Evolutionary conservation across 2,113 vertebrate genomes (phyloP).

Genomic region (Prunella himalayana): DNA sequence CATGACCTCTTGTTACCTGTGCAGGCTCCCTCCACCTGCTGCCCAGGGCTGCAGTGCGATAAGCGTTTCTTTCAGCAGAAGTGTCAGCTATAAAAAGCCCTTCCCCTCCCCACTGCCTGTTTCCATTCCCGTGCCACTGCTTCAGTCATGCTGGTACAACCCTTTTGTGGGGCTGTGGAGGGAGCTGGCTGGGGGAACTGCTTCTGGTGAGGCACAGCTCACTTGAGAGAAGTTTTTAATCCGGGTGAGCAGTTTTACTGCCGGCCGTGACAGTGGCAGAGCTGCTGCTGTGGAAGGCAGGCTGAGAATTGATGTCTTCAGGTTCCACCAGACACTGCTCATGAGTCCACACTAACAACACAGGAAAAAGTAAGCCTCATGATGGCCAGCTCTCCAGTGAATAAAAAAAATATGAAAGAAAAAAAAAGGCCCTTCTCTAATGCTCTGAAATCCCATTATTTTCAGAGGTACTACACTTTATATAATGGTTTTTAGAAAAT

Average conservation of each 20-base stretch:
- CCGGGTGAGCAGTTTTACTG: neutral
- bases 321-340: neutral
- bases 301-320: neutral
- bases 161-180: neutral
- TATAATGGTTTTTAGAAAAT: neutral
- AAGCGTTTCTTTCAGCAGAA: slow-evolving; percentile 38
- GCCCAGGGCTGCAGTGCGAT: neutral
- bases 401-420: neutral
- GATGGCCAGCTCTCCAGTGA: neutral
- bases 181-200: neutral
- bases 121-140: neutral
- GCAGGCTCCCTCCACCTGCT: slow-evolving; percentile 40
- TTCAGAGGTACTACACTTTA: neutral
- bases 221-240: neutral
- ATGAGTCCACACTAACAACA: neutral
- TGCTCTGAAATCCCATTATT: neutral
- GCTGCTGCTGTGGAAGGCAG: neutral
- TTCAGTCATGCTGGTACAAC: neutral
- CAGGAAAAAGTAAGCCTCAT: fast-evolving
- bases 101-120: slow-evolving; percentile 17
- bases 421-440: neutral
- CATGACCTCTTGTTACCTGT: slow-evolving; percentile 34
- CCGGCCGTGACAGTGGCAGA: neutral
- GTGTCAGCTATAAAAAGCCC: slow-evolving; percentile 60
- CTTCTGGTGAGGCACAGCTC: neutral